Base-by-base conservation (phyloP, 2,797 vertebrate species). In the Pteropus rufus region DNA sequence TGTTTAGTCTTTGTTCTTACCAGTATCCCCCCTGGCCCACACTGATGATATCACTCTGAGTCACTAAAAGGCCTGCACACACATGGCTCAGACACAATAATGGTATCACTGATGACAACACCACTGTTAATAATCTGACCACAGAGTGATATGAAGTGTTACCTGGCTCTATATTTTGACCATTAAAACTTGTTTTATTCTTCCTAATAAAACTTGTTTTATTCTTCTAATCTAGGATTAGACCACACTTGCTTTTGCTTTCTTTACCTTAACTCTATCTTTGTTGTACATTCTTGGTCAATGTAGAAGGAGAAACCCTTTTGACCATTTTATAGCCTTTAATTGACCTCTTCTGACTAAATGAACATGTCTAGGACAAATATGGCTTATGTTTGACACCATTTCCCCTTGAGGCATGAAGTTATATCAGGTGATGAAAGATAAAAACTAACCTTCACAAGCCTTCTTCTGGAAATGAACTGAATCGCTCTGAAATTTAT, bases 281-380 rank as follows among this genome's bases (percentile, higher is more conserved):
- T 91, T 73, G 29, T 75, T 91, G 8, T 81, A 44, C 29, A 39
- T 93, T 84, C 34, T 86, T 84, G 44, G 41, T 18, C 72, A 81
- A 7, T 1, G 36, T 44, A 88, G 31, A 94, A 93, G 16, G 11
- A 90, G 34, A 69, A 96, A 84, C 41, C 1, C 26, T 89, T 70
- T 44, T 54, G 29, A 49, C 72, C 64, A 93, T 82, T 36, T 87
- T 62, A 26, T 60, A 94, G 54, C 67, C 91, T 96, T 87, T 73
- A 31, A 79, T 24, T 96, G 82, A 95, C 77, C 91, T 93, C 92
- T 92, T 93, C 56, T 93, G 39, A 96, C 81, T 95, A 96, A 96
- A 77, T 88, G 64, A 93, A 81, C 65, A 92, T 67, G 34, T 73
- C 87, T 52, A 93, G 58, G 58, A 90, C 91, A 96, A 89, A 72